Base-by-base conservation (phyloP, 35 echinoderm and acorn worm genomes). In the Heliocidaris tuberculata region DNA sequence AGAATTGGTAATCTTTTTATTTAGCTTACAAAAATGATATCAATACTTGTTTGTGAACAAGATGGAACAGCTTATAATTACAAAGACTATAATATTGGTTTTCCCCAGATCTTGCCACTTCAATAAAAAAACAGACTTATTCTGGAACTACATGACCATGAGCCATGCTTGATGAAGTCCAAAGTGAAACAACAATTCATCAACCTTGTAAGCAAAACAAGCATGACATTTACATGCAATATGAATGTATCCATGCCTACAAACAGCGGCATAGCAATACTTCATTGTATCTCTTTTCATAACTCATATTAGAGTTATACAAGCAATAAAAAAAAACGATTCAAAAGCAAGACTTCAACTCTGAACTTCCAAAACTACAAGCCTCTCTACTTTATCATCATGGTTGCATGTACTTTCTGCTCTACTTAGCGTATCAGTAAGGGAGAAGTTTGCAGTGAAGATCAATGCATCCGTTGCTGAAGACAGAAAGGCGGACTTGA, bases 401-500 rank as follows among this genome's bases (percentile, higher is more conserved):
- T 8, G 65, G 65, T 78, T 78, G 65, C 65, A 78, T 78, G 65
- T 78, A 78, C 65, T 78, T 78, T 78, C 65, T 78, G 65, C 65
- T 78, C 65, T 78, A n/a, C 65, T 78, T 78, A 78, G 65, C 65
- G 65, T 78, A 56, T 56, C 11, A 9, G 52, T 56, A 78, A 78
- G 65, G 27, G 65, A 78, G 65, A 78, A 24, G 65, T 78, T 78
- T 78, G 6, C 27, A n/a, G 65, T 78, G 27, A 78, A 78, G 65
- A 78, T 78, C 65, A 19, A 78, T 78, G 65, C 65, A 78, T 78
- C 65, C 65, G 65, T 78, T 78, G 19, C 21, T n/a, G 65, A 78
- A 78, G 65, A 78, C 65, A 78, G 65, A 78, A 78, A 21, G 65
- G 65, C 65, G 65, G 65, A 78, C 65, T 78, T 78, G 21, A 78